These are phyloP conservation scores for Pristionchus fissidentatus DNA, from an alignment of 2,888 invertebrate genomes.

Conservation along the genomic window DNA sequence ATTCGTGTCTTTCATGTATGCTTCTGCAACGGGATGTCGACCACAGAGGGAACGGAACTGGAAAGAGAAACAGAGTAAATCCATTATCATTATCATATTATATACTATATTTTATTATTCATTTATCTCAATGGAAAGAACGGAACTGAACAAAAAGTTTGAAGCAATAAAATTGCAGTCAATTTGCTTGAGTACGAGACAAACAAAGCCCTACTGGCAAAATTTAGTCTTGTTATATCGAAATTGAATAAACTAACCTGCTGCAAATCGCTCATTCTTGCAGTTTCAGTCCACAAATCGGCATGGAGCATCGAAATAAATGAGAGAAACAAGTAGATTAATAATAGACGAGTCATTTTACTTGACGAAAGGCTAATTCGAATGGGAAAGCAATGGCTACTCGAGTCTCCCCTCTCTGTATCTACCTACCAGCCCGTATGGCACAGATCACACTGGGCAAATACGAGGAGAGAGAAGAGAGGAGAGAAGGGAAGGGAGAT, in stretches of 20 bases:
- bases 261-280: constrained; percentile 71
- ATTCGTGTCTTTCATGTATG: constrained; percentile 75
- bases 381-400: too few relatives aligned
- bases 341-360: not conserved
- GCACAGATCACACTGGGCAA: not conserved
- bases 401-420: not conserved
- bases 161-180: too few relatives aligned
- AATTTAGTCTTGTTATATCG: not conserved
- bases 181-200: too few relatives aligned
- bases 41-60: constrained; percentile 72
- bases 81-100: not conserved
- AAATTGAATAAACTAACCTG: constrained; percentile 60
- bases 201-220: not conserved
- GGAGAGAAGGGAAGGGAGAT: not conserved
- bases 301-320: constrained; percentile 9
- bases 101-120: not conserved
- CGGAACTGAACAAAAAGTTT: not conserved
- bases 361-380: not conserved
- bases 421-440: not conserved
- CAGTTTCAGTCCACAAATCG: constrained; percentile 73
- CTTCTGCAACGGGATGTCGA: constrained; percentile 71
- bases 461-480: not conserved
- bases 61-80: not conserved
- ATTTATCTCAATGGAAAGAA: not conserved
- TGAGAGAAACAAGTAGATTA: not conserved